Base-by-base conservation (phyloP, 2,888 invertebrate genomes). In the Ariolimax columbianus region DNA sequence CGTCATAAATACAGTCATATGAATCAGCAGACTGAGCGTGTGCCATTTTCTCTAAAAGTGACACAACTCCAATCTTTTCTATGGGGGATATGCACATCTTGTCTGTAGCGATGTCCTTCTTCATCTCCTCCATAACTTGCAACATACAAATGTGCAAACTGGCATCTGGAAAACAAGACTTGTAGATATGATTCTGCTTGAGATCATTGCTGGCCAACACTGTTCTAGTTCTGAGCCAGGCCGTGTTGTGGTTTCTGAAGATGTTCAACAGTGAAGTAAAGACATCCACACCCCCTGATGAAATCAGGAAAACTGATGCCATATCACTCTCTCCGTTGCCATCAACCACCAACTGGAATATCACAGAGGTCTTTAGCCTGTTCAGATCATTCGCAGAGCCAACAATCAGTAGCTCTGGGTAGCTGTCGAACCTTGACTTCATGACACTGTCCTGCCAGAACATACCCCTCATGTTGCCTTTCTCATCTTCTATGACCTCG, bases 241-340 rank as follows among this genome's bases (percentile, higher is more conserved):
- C 80, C 3, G 68, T 33, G n/a, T 80, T 80, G n/a, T 80, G 80
- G 55, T 80, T 80, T 26, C 80, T 11, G 47, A 80, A 80, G 4
- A 80, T 80, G 14, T 80, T 70, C 51, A 80, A 19, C 47, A 80
- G 26, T 6, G 80, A 80, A 19, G 80, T 68, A 70, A 80, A 80
- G 4, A 63, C 63, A 30, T 80, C 80, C 0, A 36, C 51, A 47
- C 70, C 80, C 33, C 70, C 51, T 36, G 80, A 47, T 6, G 80
- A 43, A 17, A 51, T 80, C 47, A 80, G 36, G 30, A 80, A 80
- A n/a, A 80, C 47, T 36, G 80, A 68, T 19, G 70, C 80, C 19
- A 80, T 30, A n/a, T 80, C 80, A 51, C 68, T 80, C 66, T 80
- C 80, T 80, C 80, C 80, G 40, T 80, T 80, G 23, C 80, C 80